Evolutionary conservation across 92 coral and sea anemone species (phyloP), one percentile per base, ranked within the genome.

Genomic region (Desmophyllum pertusum): DNA sequence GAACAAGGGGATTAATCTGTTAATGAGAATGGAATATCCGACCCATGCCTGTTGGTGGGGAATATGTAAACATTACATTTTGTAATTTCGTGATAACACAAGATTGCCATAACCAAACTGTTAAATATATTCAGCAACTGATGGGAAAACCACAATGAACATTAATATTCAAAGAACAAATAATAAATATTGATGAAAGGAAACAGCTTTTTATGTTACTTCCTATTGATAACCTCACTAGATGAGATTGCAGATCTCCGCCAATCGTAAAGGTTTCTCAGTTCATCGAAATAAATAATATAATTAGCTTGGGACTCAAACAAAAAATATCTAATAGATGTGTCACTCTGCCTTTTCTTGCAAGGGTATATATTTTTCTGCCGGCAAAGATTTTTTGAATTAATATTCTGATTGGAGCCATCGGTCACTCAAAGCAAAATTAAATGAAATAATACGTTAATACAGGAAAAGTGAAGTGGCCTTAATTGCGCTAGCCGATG

Each of bases 181-280:
- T 43, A 19, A 27, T 35, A 62, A 33, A 40, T 63, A 63, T 61
- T 46, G 41, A 19, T 78, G 50, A 35, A 19, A 52, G 55, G 53
- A 64, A 63, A 41, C 29, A 62, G 73, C 40, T 27, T 42, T 50
- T 17, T 69, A 33, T 10, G 13, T 74, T 57, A 64, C 61, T 57
- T n/a, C 72, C 83, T 43, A 39, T n/a, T 57, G 81, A 30, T 77
- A 33, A 48, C 35, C 53, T 14, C 23, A 37, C 8, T 57, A 27
- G 23, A 55, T 40, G 25, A 61, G 70, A 77, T 55, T n/a, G 5
- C 5, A 57, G 3, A 55, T 37, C 39, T 61, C 80, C 8, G 23
- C 81, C 81, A 77, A 77, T 59, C 25, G 21, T 27, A 27, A 3
- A 45, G 5, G 70, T 6, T 38, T 77, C 39, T 77, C 70, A 33